Evolutionary conservation across 2,113 vertebrate species (phyloP).

Genomic region (Sander vitreus): DNA sequence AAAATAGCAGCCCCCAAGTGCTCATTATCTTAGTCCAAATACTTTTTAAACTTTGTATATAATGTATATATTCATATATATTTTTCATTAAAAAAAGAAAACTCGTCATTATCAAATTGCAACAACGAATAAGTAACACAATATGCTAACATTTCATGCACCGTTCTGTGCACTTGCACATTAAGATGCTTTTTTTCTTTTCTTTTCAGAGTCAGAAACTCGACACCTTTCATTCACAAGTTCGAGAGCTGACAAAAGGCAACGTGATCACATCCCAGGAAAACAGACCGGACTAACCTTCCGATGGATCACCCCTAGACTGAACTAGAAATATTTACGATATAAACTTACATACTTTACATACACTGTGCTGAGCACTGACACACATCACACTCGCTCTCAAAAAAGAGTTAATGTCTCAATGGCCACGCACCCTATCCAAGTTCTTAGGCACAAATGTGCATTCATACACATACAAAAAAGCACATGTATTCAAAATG

Average conservation of each 20-base stretch:
- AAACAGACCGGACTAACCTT: constrained; percentile 76
- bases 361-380: constrained; percentile 84
- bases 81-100: constrained; percentile 83
- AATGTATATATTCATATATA: constrained; percentile 86
- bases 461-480: constrained; percentile 81
- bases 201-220: constrained; percentile 79
- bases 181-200: constrained; percentile 82
- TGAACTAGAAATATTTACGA: constrained; percentile 81
- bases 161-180: constrained; percentile 82
- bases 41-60: constrained; percentile 88
- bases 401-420: constrained; percentile 86
- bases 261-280: constrained; percentile 82
- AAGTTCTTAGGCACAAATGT: constrained; percentile 87
- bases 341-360: constrained; percentile 76
- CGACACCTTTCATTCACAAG: constrained; percentile 84
- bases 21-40: constrained; percentile 87
- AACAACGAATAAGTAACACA: constrained; percentile 87
- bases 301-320: constrained; percentile 80
- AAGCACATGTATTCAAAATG: constrained; percentile 76
- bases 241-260: constrained; percentile 87
- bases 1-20: constrained; percentile 88
- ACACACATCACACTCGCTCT: constrained; percentile 75
- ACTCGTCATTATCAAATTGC: constrained; percentile 84
- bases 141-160: constrained; percentile 86
- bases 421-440: constrained; percentile 85